Conservation (phyloP, 2,113 vertebrate genomes). For the Prunella himalayana region DNA sequence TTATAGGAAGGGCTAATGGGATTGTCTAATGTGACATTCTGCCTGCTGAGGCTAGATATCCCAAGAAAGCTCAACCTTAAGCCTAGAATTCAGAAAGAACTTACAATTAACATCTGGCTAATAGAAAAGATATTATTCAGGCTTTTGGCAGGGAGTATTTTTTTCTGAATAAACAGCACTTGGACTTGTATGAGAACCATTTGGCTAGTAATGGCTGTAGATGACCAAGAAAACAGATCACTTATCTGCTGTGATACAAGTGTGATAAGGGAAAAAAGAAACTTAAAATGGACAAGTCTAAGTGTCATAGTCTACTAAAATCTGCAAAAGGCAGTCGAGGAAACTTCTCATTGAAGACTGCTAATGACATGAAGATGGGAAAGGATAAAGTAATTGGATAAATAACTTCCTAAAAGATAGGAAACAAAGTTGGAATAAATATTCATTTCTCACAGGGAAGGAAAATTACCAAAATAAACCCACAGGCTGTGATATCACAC, state of each 20-base stretch:
- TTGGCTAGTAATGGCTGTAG: background rate
- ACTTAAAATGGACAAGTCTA: background rate
- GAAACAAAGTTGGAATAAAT: background rate
- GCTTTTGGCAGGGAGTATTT: background rate
- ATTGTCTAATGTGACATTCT: background rate
- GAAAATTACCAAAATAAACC: background rate
- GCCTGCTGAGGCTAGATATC: background rate
- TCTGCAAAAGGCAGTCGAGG: background rate
- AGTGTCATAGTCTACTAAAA: background rate
- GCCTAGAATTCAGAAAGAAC: background rate
- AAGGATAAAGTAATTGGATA: background rate
- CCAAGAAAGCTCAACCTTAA: background rate
- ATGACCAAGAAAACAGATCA: background rate
- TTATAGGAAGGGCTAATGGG: background rate
- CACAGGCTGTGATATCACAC: background rate
- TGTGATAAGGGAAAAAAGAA: background rate
- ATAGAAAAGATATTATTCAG: background rate
- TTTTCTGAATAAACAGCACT: background rate
- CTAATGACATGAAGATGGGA: background rate
- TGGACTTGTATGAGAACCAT: background rate
- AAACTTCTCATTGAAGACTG: background rate
- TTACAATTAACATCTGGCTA: background rate
- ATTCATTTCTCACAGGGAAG: background rate
- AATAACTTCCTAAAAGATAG: background rate
- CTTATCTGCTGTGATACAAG: background rate